Evolutionary conservation across 2,113 vertebrate species (phyloP).

Genomic region (Chroicocephalus ridibundus): DNA sequence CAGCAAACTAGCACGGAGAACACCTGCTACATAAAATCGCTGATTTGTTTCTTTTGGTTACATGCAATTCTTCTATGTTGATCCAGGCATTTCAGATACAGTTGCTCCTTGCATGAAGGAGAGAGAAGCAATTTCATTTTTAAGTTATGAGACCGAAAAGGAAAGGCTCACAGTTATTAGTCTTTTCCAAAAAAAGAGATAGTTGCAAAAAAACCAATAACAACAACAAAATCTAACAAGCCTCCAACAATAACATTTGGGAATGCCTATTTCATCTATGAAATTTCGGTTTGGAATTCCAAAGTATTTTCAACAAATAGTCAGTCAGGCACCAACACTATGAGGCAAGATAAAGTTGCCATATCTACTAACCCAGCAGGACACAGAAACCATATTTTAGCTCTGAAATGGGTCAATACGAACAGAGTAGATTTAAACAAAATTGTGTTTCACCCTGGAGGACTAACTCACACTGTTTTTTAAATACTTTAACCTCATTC

Average conservation of each 20-base stretch:
- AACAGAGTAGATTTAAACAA: not conserved
- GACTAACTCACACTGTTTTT: not conserved
- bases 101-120: not conserved
- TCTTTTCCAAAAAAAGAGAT: not conserved
- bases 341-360: not conserved
- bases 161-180: not conserved
- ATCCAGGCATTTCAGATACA: not conserved
- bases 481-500: not conserved
- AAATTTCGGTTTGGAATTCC: not conserved
- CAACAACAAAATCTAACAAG: not conserved
- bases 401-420: not conserved
- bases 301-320: not conserved
- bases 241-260: not conserved
- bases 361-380: not conserved
- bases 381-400: not conserved
- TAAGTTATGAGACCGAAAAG: not conserved
- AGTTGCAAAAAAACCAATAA: not conserved
- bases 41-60: constrained; percentile 11
- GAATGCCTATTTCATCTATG: not conserved
- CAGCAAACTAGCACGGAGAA: not conserved
- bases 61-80: not conserved
- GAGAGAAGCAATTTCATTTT: not conserved
- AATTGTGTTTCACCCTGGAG: not conserved
- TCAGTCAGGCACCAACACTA: not conserved
- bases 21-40: not conserved